These are phyloP conservation scores for Willisornis vidua DNA, from an alignment of 2,113 vertebrate species.

Conservation along the genomic window DNA sequence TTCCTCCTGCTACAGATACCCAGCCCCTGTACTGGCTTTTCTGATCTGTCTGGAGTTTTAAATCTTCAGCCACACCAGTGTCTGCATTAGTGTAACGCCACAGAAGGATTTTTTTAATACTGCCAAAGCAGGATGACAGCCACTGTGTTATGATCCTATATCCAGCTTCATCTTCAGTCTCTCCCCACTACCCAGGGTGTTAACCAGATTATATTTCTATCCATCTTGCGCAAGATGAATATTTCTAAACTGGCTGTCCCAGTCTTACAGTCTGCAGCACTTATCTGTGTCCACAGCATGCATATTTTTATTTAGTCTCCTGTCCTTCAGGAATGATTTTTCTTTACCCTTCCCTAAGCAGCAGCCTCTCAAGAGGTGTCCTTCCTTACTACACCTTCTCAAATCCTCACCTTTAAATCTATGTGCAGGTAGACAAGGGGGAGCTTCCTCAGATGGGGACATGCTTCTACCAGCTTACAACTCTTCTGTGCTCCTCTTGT, in stretches of 20 bases:
- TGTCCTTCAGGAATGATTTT: constrained; percentile 28
- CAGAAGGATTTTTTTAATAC: constrained; percentile 16
- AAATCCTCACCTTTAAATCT: constrained; percentile 1
- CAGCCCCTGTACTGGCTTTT: not conserved
- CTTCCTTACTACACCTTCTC: not conserved
- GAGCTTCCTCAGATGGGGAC: not conserved
- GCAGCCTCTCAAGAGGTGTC: constrained; percentile 5
- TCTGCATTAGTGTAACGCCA: not conserved
- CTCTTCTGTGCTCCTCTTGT: not conserved
- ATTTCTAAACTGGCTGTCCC: constrained; percentile 62
- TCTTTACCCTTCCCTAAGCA: constrained; percentile 14
- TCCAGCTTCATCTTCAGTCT: constrained; percentile 56
- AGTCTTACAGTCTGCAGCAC: constrained; percentile 52
- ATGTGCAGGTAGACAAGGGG: not conserved
- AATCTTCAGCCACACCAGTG: not conserved
- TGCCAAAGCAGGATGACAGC: constrained; percentile 20
- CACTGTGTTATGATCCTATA: constrained; percentile 37
- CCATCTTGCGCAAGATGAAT: constrained; percentile 51
- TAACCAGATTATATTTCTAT: constrained; percentile 75
- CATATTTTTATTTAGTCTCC: constrained; percentile 65
- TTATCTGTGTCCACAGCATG: constrained; percentile 55
- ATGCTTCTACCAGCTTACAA: not conserved
- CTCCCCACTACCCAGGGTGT: constrained; percentile 67
- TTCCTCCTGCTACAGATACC: not conserved
- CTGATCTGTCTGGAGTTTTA: not conserved